A percentile compares a stretch with the other conserved stretches of the same genome.
Conservation (phyloP, 2,113 vertebrate species). For the Myrmophylax atrothorax region DNA sequence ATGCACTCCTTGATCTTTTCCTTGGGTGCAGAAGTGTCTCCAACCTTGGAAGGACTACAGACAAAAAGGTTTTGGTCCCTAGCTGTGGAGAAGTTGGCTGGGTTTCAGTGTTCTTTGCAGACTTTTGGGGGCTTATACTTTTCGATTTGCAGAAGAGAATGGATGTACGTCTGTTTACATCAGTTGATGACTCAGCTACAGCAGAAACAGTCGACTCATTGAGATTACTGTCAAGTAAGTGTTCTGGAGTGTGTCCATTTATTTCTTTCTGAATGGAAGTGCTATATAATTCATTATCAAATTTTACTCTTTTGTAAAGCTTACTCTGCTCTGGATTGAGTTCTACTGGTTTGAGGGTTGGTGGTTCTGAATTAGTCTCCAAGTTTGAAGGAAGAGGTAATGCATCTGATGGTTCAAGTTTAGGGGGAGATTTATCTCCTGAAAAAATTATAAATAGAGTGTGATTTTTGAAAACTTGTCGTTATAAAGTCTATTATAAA, state of each 20-base stretch:
- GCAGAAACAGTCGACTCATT: conserved; percentile 88
- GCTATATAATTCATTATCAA: conserved; percentile 81
- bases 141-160: conserved; percentile 95
- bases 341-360: conserved; percentile 95
- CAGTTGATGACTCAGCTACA: conserved; percentile 84
- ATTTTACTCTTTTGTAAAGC: conserved; percentile 80
- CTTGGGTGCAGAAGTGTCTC: conserved; percentile 95
- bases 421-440: conserved; percentile 98
- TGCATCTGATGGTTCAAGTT: conserved; percentile 94
- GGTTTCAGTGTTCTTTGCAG: conserved; percentile 80
- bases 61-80: conserved; percentile 96
- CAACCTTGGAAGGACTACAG: conserved; percentile 96
- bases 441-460: conserved; percentile 89
- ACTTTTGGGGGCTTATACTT: conserved; percentile 86
- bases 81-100: conserved; percentile 86
- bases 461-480: conserved; percentile 83
- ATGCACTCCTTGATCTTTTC: conserved; percentile 91
- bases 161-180: conserved; percentile 89
- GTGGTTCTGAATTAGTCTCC: conserved; percentile 91
- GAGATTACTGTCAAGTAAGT: conserved; percentile 84
- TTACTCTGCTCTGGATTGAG: conserved; percentile 85
- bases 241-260: conserved; percentile 87
- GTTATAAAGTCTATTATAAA: conserved; percentile 81
- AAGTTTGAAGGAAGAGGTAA: conserved; percentile 90
- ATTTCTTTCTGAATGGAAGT: conserved; percentile 79